Conservation (phyloP, 2,113 vertebrate genomes). For the Phyllostomus discolor region DNA sequence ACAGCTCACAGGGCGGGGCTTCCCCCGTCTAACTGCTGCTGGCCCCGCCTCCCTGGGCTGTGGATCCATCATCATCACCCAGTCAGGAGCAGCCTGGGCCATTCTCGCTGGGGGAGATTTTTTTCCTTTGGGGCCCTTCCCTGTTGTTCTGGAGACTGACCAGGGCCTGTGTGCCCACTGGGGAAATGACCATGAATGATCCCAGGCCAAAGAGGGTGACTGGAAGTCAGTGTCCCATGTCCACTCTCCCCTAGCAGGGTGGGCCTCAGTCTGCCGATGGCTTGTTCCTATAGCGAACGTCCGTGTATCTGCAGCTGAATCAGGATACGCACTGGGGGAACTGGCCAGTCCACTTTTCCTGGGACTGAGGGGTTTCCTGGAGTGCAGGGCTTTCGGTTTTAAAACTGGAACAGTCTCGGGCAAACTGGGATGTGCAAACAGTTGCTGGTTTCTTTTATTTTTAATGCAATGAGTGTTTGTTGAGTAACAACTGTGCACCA, state of each 20-base stretch:
- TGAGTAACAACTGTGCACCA: neutral
- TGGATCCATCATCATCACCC: neutral
- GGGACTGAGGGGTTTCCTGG: neutral
- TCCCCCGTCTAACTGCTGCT: too few species aligned
- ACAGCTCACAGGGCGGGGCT: accelerated
- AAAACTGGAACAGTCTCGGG: neutral
- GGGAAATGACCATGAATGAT: neutral
- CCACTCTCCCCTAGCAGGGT: too few species aligned
- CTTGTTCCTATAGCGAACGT: neutral
- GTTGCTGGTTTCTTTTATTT: neutral
- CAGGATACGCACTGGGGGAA: neutral
- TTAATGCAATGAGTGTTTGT: neutral
- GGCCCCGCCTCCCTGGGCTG: neutral
- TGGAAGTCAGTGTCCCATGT: neutral
- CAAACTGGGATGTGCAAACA: neutral
- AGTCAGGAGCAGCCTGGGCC: neutral
- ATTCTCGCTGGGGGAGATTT: neutral
- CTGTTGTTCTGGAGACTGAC: neutral
- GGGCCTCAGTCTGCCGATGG: neutral
- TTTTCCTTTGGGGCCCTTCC: neutral
- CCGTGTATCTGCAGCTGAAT: neutral
- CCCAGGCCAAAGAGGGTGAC: neutral
- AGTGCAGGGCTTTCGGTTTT: neutral
- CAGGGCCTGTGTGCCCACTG: neutral
- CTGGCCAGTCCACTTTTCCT: neutral